These are phyloP conservation scores for Guaruba guarouba DNA, from an alignment of 2,113 vertebrate genomes.

Conservation along the genomic window DNA sequence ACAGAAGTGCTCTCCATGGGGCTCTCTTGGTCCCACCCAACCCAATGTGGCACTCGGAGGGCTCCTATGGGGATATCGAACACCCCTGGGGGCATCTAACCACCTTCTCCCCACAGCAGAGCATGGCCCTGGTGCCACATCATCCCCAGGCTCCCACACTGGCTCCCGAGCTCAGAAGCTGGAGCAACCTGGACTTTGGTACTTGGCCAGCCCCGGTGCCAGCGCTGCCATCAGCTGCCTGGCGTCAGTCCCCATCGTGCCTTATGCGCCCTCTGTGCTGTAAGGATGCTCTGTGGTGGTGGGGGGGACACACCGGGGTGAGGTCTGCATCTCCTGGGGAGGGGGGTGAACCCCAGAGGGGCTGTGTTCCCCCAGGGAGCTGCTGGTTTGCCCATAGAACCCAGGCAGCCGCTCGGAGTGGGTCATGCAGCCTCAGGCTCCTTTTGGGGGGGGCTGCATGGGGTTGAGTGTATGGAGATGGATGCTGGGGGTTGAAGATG, in stretches of 20 bases:
- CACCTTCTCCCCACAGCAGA: background rate
- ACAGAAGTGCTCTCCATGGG: background rate
- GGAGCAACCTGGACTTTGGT: constrained; percentile 46
- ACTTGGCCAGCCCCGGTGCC: constrained; percentile 40
- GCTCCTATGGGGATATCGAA: fast-evolving
- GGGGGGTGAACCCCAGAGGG: background rate
- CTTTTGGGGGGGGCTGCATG: background rate
- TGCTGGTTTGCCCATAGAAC: fast-evolving
- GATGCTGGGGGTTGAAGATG: background rate
- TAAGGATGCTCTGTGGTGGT: constrained; percentile 31
- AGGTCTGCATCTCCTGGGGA: background rate
- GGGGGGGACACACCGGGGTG: fast-evolving
- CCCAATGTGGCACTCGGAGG: background rate
- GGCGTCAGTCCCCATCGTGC: constrained; percentile 67
- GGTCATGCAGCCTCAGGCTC: background rate
- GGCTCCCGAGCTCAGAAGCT: background rate
- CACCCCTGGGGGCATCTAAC: background rate
- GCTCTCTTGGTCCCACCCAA: background rate
- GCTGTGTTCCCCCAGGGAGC: background rate
- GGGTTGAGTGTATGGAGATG: fast-evolving
- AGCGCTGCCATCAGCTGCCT: constrained; percentile 61
- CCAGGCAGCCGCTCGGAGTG: fast-evolving
- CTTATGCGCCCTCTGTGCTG: constrained; percentile 71
- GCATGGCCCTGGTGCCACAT: background rate
- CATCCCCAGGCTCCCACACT: background rate